A percentile compares a stretch with the other conserved stretches of the same genome.
These are phyloP conservation scores for Porites lobata DNA, from an alignment of 92 coral and sea anemone genomes.

Conservation along the genomic window DNA sequence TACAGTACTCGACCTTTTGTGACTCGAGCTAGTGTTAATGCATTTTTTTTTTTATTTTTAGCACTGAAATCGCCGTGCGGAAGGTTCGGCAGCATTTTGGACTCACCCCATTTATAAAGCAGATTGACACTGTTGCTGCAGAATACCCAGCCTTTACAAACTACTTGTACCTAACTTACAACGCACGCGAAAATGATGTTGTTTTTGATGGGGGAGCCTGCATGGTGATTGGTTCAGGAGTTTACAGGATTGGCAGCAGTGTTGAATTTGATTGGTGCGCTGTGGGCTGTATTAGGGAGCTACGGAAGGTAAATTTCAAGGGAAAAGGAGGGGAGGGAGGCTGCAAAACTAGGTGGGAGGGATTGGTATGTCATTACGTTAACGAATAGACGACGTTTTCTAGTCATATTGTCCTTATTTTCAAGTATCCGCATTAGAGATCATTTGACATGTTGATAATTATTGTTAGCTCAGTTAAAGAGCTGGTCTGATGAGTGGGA, in stretches of 20 bases:
- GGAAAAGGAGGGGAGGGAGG: background rate
- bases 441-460: no score
- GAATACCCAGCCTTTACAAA: conserved; percentile 99
- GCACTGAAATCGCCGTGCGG: conserved; percentile 97
- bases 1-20: no score
- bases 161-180: conserved; percentile 96
- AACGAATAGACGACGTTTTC: no score
- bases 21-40: no score
- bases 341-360: background rate
- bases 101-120: conserved; percentile 88
- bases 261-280: conserved; percentile 99
- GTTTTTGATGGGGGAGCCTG: conserved; percentile 88
- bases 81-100: conserved; percentile 80
- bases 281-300: conserved; percentile 97
- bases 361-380: background rate
- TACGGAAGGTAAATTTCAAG: conserved; percentile 76
- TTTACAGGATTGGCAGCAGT: conserved; percentile 98
- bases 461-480: no score
- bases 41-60: conserved; percentile 25
- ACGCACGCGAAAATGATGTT: conserved; percentile 84
- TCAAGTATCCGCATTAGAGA: no score
- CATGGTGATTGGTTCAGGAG: conserved; percentile 99
- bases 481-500: no score
- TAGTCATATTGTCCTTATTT: no score
- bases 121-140: conserved; percentile 98